A percentile compares a stretch with the other conserved stretches of the same genome.
These are phyloP conservation scores for Xiphophorus hellerii DNA, from an alignment of 2,113 vertebrate species.

Conservation along the genomic window DNA sequence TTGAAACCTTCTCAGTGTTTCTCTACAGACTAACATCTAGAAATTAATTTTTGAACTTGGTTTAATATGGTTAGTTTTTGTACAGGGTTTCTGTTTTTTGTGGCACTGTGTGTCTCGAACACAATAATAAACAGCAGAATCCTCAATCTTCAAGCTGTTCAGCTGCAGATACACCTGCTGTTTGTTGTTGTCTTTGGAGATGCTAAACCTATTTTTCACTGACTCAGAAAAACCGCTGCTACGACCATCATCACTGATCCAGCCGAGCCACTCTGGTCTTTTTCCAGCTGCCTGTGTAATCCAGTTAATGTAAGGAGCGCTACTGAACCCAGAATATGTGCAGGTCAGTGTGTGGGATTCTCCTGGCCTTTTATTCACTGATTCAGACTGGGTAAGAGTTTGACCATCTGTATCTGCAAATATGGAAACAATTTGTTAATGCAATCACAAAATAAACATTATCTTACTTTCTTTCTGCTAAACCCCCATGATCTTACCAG, in stretches of 20 bases:
- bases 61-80: no score
- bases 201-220: neutral
- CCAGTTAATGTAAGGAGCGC: neutral
- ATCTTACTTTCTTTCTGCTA: neutral
- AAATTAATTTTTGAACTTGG: no score
- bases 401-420: constrained; percentile 11
- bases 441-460: neutral
- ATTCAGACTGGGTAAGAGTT: constrained; percentile 9
- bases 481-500: neutral
- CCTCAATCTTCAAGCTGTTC: neutral
- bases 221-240: neutral
- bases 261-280: neutral
- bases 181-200: neutral
- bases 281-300: neutral
- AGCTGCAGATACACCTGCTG: neutral
- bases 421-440: neutral
- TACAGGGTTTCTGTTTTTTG: neutral
- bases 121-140: neutral
- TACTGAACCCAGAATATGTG: neutral
- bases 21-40: no score
- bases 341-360: constrained; percentile 20
- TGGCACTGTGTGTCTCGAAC: neutral
- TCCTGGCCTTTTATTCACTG: constrained; percentile 31
- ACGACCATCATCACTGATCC: neutral
- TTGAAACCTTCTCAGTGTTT: no score